Evolutionary conservation across 1,140 invertebrate genomes (phyloP).

Genomic region (Varroa destructor): DNA sequence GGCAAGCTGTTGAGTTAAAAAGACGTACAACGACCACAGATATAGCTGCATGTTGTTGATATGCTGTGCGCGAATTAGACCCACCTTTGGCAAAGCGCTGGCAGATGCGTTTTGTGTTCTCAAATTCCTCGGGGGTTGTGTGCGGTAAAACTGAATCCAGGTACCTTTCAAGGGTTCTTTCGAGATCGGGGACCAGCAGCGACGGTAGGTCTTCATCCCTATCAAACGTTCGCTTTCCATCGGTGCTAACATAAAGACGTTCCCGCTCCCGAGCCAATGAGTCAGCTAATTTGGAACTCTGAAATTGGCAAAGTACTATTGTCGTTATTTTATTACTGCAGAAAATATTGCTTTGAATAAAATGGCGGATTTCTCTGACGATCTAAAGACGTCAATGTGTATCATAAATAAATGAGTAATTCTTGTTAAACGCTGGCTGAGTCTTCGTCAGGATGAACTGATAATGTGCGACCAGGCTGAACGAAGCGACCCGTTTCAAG

Average conservation of each 20-base stretch:
- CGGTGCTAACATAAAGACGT: conserved; percentile 16
- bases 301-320: not conserved
- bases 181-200: conserved; percentile 35
- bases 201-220: conserved; percentile 34
- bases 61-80: conserved; percentile 27
- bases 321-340: too few relatives aligned
- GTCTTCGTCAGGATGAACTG: too few relatives aligned
- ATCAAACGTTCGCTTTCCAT: conserved; percentile 33
- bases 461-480: too few relatives aligned
- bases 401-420: too few relatives aligned
- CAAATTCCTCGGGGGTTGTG: conserved; percentile 39
- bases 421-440: too few relatives aligned
- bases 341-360: too few relatives aligned
- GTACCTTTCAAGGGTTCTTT: conserved; percentile 41
- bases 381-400: too few relatives aligned
- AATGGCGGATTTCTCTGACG: too few relatives aligned
- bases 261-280: not conserved
- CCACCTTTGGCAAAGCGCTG: conserved; percentile 39
- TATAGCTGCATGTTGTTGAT: too few relatives aligned
- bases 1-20: too few relatives aligned
- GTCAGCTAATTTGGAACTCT: conserved; percentile 15
- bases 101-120: conserved; percentile 39
- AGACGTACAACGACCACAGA: too few relatives aligned
- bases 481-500: too few relatives aligned
- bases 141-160: conserved; percentile 40